Percentiles rank a stretch among this genome's conserved stretches.
phyloP scores from a whole-genome alignment of 2,888 invertebrate genomes.

The Willowsia nigromaculata region DNA sequence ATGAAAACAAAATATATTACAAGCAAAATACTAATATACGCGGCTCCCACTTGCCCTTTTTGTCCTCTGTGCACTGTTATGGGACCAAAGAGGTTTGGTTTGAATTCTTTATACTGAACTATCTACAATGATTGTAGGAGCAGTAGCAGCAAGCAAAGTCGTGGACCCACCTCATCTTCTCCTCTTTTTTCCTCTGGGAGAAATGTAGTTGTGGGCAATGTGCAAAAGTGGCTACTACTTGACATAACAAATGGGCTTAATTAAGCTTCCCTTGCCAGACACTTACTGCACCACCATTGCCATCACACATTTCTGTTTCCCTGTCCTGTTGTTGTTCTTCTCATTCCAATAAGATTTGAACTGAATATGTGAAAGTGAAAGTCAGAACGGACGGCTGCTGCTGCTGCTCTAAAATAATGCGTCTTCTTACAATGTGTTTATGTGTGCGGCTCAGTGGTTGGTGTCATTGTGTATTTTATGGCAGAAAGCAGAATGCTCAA shows the following conservation, averaged over 20 bases:
- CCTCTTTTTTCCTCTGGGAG: slow-evolving; percentile 8
- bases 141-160: neutral
- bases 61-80: too few relatives aligned
- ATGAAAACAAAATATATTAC: too few relatives aligned
- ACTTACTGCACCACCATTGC: slow-evolving; percentile 38
- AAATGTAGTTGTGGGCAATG: slow-evolving; percentile 61
- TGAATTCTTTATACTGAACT: too few relatives aligned
- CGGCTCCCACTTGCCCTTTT: too few relatives aligned
- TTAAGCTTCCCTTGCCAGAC: slow-evolving; percentile 63
- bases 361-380: neutral
- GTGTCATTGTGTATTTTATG: neutral
- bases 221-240: slow-evolving; percentile 67
- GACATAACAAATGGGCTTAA: slow-evolving; percentile 68
- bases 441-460: slow-evolving; percentile 1
- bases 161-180: neutral
- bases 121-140: too few relatives aligned
- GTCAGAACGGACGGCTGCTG: neutral
- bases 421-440: slow-evolving; percentile 48
- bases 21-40: too few relatives aligned
- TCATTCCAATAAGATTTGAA: slow-evolving; percentile 3
- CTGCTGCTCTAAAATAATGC: slow-evolving; percentile 2
- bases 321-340: neutral
- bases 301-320: neutral
- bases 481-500: neutral
- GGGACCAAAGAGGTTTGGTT: too few relatives aligned